These are phyloP conservation scores for Coenobita brevimanus DNA, from an alignment of 1,140 invertebrate species.

Conservation along the genomic window DNA sequence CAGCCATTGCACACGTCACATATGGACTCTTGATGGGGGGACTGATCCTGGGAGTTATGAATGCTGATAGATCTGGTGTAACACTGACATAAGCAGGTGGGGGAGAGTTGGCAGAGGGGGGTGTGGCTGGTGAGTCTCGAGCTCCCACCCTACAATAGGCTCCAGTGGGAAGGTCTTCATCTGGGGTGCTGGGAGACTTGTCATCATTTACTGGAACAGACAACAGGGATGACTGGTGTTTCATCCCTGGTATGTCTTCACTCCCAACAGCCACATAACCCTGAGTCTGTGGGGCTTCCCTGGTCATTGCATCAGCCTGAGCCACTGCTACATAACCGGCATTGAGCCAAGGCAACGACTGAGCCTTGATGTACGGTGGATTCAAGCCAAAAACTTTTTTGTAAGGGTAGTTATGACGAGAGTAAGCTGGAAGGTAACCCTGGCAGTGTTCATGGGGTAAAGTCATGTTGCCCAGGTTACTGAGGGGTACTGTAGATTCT, in stretches of 20 bases:
- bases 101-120: neutral
- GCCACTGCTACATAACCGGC: conserved; percentile 53
- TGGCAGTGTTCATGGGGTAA: conserved; percentile 42
- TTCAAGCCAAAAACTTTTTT: conserved; percentile 30
- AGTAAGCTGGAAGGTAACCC: conserved; percentile 36
- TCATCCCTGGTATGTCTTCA: conserved; percentile 38
- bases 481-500: conserved; percentile 7
- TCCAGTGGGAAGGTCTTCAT: conserved; percentile 49
- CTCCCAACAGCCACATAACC: conserved; percentile 41
- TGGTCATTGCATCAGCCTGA: conserved; percentile 32
- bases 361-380: conserved; percentile 39
- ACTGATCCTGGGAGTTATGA: neutral
- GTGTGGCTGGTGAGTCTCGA: conserved; percentile 41
- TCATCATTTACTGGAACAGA: neutral
- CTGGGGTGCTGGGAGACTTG: conserved; percentile 39
- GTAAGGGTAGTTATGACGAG: conserved; percentile 41
- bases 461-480: conserved; percentile 18
- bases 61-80: conserved; percentile 29
- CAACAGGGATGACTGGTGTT: conserved; percentile 46
- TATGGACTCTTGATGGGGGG: conserved; percentile 42
- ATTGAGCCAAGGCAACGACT: conserved; percentile 49
- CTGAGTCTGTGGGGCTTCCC: conserved; percentile 1
- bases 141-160: conserved; percentile 53
- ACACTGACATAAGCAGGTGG: conserved; percentile 49
- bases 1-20: conserved; percentile 59